phyloP scores from a whole-genome alignment of 2,113 vertebrate species.

The Campylomormyrus numenius region DNA sequence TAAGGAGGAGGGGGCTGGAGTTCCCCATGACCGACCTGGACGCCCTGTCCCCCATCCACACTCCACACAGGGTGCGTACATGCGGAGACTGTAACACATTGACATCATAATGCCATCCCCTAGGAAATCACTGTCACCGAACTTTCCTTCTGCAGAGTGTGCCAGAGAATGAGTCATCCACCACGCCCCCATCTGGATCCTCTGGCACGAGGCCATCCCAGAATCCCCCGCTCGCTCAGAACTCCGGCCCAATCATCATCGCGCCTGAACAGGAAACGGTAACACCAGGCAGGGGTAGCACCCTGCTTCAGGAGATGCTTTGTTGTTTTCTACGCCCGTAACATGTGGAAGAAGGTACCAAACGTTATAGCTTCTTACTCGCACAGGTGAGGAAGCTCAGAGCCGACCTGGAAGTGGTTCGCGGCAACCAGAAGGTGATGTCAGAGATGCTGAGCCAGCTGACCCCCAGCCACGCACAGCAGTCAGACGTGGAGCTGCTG shows the following conservation, averaged over 20 bases:
- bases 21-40: constrained; percentile 98
- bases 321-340: neutral
- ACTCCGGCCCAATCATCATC: constrained; percentile 43
- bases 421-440: constrained; percentile 86
- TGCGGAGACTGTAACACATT: constrained; percentile 30
- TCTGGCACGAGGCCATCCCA: constrained; percentile 32
- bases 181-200: constrained; percentile 24
- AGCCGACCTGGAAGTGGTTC: constrained; percentile 81
- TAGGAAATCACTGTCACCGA: neutral
- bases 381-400: constrained; percentile 76
- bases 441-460: constrained; percentile 88
- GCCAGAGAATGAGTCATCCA: constrained; percentile 55
- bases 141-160: constrained; percentile 60
- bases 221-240: constrained; percentile 23
- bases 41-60: constrained; percentile 91
- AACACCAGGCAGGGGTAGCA: neutral
- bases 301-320: neutral
- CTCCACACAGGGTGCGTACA: constrained; percentile 78
- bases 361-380: neutral
- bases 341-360: too few relatives aligned
- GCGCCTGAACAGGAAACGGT: constrained; percentile 72
- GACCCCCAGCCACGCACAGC: constrained; percentile 66
- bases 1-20: constrained; percentile 83
- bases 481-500: constrained; percentile 78
- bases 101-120: neutral